phyloP scores from a whole-genome alignment of 2,797 vertebrate species.

The Gymnopithys bicolor region DNA sequence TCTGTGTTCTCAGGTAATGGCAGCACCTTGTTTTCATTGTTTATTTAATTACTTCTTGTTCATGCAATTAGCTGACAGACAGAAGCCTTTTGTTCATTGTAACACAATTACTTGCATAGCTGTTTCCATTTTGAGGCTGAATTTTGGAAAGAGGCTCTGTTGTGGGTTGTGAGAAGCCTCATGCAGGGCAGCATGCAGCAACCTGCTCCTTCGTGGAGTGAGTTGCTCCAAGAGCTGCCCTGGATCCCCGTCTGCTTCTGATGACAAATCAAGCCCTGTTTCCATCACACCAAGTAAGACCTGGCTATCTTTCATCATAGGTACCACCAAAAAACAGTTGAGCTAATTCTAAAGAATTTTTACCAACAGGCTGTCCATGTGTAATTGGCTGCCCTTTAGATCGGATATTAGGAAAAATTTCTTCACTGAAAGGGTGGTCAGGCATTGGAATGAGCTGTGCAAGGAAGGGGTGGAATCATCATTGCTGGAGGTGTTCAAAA shows the following conservation, averaged over 20 bases:
- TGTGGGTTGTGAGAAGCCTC: constrained; percentile 7
- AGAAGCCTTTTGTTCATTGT: constrained; percentile 29
- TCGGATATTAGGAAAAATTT: neutral
- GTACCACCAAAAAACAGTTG: neutral
- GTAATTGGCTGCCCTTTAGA: neutral
- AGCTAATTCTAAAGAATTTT: neutral
- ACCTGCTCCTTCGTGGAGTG: neutral
- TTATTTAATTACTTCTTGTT: constrained; percentile 53
- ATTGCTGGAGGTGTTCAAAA: neutral
- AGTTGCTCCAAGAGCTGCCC: neutral
- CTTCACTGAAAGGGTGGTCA: neutral
- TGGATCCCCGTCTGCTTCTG: constrained; percentile 27
- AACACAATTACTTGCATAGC: constrained; percentile 41
- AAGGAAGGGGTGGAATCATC: neutral
- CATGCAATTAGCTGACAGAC: constrained; percentile 24
- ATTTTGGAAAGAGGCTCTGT: constrained; percentile 2
- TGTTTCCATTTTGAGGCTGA: constrained; percentile 1
- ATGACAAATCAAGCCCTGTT: neutral
- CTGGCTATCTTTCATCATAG: neutral
- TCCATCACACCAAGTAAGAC: neutral
- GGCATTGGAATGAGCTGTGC: neutral
- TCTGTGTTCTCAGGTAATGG: constrained; percentile 31
- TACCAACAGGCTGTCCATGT: neutral
- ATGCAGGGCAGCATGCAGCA: neutral
- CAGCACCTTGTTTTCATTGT: constrained; percentile 42